Evolutionary conservation across 2,113 vertebrate species (phyloP), one percentile per base, ranked within the genome.

Genomic region (Cryptotis parvus): DNA sequence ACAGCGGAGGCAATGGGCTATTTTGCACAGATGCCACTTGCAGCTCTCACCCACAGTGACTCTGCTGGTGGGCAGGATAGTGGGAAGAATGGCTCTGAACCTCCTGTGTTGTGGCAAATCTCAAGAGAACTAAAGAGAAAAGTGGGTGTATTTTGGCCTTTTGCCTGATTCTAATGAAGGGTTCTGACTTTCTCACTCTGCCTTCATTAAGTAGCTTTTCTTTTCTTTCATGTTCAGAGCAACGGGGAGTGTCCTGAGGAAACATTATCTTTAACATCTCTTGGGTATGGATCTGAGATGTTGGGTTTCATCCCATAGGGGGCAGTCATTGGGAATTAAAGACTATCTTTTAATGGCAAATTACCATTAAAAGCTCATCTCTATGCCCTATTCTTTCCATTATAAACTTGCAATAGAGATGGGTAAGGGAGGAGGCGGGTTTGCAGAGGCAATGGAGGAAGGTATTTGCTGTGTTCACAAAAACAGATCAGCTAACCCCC

Each of bases 281-380:
- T 11, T 55, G n/a, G 22, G 41, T 73, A 84, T 39, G 37, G 37
- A 37, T 61, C 27, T 61, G 49, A 79, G 33, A 33, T 29, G 20
- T 22, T 52, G 26, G 49, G 41, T n/a, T 55, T 92, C 27, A 39
- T 63, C 52, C 69, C 58, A 76, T n/a, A 81, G 29, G 24, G 18
- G 10, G 2, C 8, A 89, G 29, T 6, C 37, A 31, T 18, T 82
- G 27, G 6, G 8, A 41, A 39, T 52, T 68, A 43, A 22, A 3
- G 58, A 86, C 26, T 27, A n/a, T 75, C 22, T 85, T 61, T 26
- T 77, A 78, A 52, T 80, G 22, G 88, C 31, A 94, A 94, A 88
- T 95, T 70, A 83, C 31, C 18, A 58, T 81, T 61, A 49, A 91
- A 91, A 83, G 18, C 79, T 11, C 33, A 16, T 92, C 87, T 86